A percentile compares a stretch with the other conserved stretches of the same genome.
These are phyloP conservation scores for Galendromus occidentalis DNA, from an alignment of 1,140 invertebrate genomes.

Conservation along the genomic window DNA sequence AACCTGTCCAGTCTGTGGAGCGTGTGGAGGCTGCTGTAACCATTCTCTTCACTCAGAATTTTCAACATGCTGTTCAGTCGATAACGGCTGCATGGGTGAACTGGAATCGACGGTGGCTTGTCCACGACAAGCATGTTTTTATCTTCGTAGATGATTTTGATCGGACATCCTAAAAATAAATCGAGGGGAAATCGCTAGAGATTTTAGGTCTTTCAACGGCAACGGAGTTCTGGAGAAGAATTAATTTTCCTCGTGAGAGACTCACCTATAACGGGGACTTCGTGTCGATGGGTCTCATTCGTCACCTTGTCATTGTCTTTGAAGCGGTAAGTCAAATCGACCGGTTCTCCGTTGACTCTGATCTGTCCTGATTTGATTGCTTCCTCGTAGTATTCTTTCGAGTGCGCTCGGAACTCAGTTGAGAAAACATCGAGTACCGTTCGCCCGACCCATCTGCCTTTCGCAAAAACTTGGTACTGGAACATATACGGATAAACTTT, in stretches of 20 bases:
- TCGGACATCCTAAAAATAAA: constrained; percentile 43
- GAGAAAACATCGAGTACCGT: constrained; percentile 82
- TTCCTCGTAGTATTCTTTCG: constrained; percentile 59
- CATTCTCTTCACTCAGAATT: constrained; percentile 87
- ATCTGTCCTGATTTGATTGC: constrained; percentile 43
- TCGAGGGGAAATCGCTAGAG: neutral
- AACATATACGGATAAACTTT: constrained; percentile 98
- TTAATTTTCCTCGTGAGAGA: neutral
- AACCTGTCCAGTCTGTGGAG: constrained; percentile 37
- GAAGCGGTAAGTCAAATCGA: constrained; percentile 67
- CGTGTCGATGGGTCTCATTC: constrained; percentile 42
- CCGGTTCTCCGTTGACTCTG: constrained; percentile 82
- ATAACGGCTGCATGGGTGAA: constrained; percentile 88
- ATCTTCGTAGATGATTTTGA: constrained; percentile 88
- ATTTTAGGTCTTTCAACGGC: too few species aligned
- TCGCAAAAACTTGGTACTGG: constrained; percentile 88
- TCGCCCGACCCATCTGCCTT: constrained; percentile 89
- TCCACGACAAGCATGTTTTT: constrained; percentile 96
- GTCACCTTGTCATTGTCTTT: constrained; percentile 84
- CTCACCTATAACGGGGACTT: constrained; percentile 20
- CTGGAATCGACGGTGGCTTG: constrained; percentile 98
- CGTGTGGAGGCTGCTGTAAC: constrained; percentile 69
- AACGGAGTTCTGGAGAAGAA: too few species aligned
- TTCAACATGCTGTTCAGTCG: constrained; percentile 87
- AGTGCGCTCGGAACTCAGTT: constrained; percentile 76